Evolutionary conservation across 1,140 invertebrate genomes (phyloP).

Genomic region (Sitodiplosis mosellana): DNA sequence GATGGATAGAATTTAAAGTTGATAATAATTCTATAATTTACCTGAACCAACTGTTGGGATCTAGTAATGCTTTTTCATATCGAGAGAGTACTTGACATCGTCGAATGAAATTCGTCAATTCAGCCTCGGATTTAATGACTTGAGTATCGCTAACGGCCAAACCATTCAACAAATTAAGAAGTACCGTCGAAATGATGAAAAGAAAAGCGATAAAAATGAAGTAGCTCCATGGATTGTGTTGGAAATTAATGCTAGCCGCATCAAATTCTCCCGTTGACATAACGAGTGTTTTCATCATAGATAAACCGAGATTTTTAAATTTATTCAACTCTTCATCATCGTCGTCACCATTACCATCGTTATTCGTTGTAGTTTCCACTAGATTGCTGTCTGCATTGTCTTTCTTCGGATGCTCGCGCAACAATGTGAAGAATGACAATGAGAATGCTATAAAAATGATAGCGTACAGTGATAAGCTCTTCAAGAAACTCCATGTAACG

Average conservation of each 20-base stretch:
- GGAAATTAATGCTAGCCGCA: constrained; percentile 49
- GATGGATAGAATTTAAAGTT: too few species aligned
- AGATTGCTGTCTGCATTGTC: constrained; percentile 14
- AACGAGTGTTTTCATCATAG: constrained; percentile 60
- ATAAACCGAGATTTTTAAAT: constrained; percentile 40
- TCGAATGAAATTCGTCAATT: constrained; percentile 50
- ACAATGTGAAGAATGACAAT: neutral
- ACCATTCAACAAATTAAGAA: constrained; percentile 64
- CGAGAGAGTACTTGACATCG: constrained; percentile 48
- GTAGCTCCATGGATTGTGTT: constrained; percentile 42
- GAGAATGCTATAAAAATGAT: constrained; percentile 1
- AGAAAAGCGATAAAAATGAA: constrained; percentile 58
- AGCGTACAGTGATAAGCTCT: neutral
- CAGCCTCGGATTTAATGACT: constrained; percentile 49
- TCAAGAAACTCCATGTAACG: neutral
- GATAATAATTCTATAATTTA: neutral
- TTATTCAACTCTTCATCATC: constrained; percentile 31
- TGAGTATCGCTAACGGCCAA: constrained; percentile 62
- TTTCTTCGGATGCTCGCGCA: constrained; percentile 7
- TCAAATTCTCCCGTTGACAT: constrained; percentile 74
- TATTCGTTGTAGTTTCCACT: too few species aligned
- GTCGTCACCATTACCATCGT: constrained; percentile 28
- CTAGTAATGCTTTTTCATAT: constrained; percentile 34
- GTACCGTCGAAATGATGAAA: constrained; percentile 57
- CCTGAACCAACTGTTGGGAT: neutral